Evolutionary conservation across 30 jellyfish, hydroid and myxozoan species (phyloP).

Genomic region (Aurelia sp.): DNA sequence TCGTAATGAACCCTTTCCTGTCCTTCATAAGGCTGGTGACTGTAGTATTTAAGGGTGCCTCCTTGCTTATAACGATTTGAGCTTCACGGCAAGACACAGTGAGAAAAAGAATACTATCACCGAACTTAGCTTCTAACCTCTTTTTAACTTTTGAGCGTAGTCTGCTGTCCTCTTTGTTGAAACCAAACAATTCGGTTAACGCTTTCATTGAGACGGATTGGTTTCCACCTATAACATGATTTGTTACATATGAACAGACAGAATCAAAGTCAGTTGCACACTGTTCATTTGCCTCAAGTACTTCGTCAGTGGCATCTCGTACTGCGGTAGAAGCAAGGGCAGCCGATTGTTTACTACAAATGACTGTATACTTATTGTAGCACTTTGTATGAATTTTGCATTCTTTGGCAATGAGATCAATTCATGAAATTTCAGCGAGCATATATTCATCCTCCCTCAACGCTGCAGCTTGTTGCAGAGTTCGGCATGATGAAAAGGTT

Average conservation of each 20-base stretch:
- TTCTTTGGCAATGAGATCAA: constrained; percentile 45
- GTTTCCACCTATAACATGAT: constrained; percentile 29
- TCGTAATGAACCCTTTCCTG: constrained; percentile 13
- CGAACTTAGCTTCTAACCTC: too few relatives aligned
- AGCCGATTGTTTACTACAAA: constrained; percentile 32
- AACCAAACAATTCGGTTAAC: constrained; percentile 43
- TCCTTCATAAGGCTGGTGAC: too few relatives aligned
- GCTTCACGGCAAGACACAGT: too few relatives aligned
- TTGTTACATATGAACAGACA: constrained; percentile 12
- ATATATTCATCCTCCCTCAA: constrained; percentile 13
- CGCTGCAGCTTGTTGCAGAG: too few relatives aligned
- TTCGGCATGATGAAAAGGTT: too few relatives aligned
- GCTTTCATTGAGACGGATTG: constrained; percentile 42
- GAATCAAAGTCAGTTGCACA: constrained; percentile 28
- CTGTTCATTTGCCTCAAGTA: constrained; percentile 12
- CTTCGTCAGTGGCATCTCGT: constrained; percentile 22
- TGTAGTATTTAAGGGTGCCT: not conserved
- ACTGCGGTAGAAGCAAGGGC: constrained; percentile 15
- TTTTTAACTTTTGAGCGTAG: too few relatives aligned
- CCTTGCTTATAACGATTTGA: too few relatives aligned
- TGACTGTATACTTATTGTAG: constrained; percentile 26
- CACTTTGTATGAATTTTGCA: constrained; percentile 28
- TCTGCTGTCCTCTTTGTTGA: constrained; percentile 38
- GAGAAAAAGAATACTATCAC: too few relatives aligned
- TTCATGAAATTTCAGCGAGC: constrained; percentile 14